Evolutionary conservation across 2,797 vertebrate genomes (phyloP).

Genomic region (Orestias chungarensis): DNA sequence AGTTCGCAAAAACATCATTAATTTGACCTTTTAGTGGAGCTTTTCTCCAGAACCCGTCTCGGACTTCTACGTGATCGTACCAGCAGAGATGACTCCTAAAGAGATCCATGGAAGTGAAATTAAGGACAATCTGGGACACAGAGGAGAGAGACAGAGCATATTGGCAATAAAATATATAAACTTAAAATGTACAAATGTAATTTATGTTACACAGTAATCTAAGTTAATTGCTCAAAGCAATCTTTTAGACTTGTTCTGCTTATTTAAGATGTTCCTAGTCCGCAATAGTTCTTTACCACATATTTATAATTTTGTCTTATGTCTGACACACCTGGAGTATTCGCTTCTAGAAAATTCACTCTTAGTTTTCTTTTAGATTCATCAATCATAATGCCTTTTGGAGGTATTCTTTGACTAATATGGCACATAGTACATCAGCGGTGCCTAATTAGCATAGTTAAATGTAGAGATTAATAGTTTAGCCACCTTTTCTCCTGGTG

Average conservation of each 20-base stretch:
- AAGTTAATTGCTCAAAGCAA: not conserved
- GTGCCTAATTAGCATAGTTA: not conserved
- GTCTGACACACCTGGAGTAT: no score
- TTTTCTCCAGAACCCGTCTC: conserved; percentile 97
- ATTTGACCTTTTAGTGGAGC: conserved; percentile 89
- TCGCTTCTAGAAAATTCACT: no score
- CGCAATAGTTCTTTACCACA: no score
- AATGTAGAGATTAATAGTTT: not conserved
- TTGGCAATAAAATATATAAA: not conserved
- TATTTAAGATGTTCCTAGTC: no score
- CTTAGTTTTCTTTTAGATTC: no score
- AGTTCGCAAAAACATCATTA: not conserved
- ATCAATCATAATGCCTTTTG: no score
- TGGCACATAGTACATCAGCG: no score
- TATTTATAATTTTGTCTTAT: no score
- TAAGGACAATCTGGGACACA: conserved; percentile 87
- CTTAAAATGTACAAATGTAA: conserved; percentile 4
- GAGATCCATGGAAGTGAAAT: conserved; percentile 94
- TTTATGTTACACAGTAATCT: not conserved
- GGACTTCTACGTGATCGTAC: conserved; percentile 97
- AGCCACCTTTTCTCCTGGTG: conserved; percentile 94
- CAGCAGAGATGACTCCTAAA: conserved; percentile 96
- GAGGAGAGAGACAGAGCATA: conserved; percentile 10
- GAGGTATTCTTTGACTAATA: no score
- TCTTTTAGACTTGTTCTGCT: no score